These are phyloP conservation scores for Ailuropoda melanoleuca DNA, from an alignment of 2,113 vertebrate species.

Conservation along the genomic window DNA sequence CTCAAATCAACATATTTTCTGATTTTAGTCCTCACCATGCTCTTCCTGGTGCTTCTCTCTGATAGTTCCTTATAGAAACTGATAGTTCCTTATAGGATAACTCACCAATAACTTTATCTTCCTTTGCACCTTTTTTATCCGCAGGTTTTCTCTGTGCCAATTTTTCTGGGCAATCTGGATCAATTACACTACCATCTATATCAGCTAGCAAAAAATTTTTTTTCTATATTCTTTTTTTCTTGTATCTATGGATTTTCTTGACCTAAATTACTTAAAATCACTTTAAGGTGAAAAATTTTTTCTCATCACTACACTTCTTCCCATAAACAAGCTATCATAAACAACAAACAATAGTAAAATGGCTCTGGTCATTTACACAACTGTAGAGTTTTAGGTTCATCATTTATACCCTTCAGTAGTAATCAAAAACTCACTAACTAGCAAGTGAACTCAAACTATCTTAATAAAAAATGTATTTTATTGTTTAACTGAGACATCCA, in stretches of 20 bases:
- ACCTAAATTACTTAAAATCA: not conserved
- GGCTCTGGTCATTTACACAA: not conserved
- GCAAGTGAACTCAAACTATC: not conserved
- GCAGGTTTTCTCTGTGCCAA: not conserved
- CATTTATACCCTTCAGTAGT: not conserved
- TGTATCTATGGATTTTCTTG: not conserved
- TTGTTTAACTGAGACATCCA: not conserved
- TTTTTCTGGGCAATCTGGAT: slow-evolving; percentile 8
- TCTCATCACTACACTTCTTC: not conserved
- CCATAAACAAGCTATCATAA: not conserved
- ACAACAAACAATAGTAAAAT: not conserved
- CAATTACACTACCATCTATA: not conserved
- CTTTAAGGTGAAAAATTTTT: not conserved
- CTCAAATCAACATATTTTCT: not conserved
- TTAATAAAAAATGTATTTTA: not conserved
- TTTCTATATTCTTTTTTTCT: not conserved
- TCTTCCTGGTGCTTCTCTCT: not conserved
- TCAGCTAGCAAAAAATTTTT: not conserved
- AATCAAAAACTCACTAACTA: not conserved
- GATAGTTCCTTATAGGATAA: not conserved
- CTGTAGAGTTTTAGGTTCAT: not conserved
- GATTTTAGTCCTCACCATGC: not conserved
- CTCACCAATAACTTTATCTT: not conserved
- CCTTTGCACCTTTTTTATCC: not conserved
- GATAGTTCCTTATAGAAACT: not conserved